These are phyloP conservation scores for Trichechus manatus DNA, from an alignment of 2,113 vertebrate species.

Conservation along the genomic window DNA sequence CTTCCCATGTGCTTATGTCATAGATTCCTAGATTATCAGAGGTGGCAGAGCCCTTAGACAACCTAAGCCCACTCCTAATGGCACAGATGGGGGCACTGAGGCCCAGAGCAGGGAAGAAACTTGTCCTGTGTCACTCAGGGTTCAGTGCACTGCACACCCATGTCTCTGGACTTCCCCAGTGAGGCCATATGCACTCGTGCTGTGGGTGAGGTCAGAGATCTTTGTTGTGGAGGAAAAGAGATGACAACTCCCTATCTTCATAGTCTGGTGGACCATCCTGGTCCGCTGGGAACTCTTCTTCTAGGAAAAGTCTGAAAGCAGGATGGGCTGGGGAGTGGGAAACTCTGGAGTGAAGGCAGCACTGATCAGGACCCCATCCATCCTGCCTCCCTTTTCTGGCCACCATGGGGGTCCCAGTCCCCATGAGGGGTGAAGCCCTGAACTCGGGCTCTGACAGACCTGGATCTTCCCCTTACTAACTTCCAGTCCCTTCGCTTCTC, in stretches of 20 bases:
- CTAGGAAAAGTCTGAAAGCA: neutral
- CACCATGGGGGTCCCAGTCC: neutral
- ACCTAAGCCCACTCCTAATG: neutral
- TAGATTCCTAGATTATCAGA: neutral
- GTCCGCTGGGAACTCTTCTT: neutral
- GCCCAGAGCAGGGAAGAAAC: neutral
- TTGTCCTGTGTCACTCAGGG: neutral
- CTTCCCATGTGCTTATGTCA: slow-evolving; percentile 13
- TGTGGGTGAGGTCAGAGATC: neutral
- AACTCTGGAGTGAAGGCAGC: neutral
- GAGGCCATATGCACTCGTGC: neutral
- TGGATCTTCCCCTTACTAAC: neutral
- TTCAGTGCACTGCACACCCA: neutral
- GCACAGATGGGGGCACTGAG: neutral
- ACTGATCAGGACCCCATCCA: neutral
- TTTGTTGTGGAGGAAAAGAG: slow-evolving; percentile 31
- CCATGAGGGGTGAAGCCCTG: neutral
- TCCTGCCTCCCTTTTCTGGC: neutral
- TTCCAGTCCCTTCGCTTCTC: neutral
- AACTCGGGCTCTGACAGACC: slow-evolving; percentile 35
- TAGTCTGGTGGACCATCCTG: neutral
- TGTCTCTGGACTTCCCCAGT: neutral
- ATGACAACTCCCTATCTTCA: neutral
- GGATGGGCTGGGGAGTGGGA: neutral
- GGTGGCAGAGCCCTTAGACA: neutral